Conservation (phyloP, 2,113 vertebrate genomes). For the Centropus bengalensis region DNA sequence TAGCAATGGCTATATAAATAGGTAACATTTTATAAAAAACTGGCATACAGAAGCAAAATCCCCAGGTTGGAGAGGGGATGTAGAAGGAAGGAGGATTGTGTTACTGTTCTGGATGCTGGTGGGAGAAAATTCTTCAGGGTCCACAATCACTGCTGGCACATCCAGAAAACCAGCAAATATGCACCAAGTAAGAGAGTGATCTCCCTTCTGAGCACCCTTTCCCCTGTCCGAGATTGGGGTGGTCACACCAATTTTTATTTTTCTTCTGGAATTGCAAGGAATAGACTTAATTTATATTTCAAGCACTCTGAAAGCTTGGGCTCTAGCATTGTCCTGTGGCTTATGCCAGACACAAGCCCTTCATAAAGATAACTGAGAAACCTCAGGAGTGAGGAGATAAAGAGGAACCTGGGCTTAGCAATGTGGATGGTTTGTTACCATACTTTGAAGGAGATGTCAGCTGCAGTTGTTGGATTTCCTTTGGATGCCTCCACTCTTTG, state of each 20-base stretch:
- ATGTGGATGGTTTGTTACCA: neutral
- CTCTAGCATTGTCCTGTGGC: neutral
- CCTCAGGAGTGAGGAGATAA: neutral
- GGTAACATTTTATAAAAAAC: neutral
- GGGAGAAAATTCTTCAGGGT: neutral
- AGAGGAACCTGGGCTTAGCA: neutral
- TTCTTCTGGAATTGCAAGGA: neutral
- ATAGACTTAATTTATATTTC: neutral
- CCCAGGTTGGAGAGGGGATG: neutral
- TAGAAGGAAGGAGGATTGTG: neutral
- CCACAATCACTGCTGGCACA: neutral
- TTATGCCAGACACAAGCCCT: neutral
- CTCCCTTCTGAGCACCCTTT: neutral
- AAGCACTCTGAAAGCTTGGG: neutral
- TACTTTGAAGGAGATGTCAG: neutral
- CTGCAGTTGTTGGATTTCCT: neutral
- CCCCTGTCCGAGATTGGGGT: neutral
- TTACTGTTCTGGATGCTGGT: neutral
- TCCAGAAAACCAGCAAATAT: neutral
- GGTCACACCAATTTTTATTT: neutral
- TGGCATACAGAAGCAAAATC: neutral
- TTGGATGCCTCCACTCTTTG: neutral
- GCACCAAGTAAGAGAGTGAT: neutral
- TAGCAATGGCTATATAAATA: neutral
- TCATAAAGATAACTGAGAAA: neutral